Evolutionary conservation across 1,140 invertebrate genomes (phyloP), one percentile per base, ranked within the genome.

Genomic region (Macrobrachium rosenbergii): DNA sequence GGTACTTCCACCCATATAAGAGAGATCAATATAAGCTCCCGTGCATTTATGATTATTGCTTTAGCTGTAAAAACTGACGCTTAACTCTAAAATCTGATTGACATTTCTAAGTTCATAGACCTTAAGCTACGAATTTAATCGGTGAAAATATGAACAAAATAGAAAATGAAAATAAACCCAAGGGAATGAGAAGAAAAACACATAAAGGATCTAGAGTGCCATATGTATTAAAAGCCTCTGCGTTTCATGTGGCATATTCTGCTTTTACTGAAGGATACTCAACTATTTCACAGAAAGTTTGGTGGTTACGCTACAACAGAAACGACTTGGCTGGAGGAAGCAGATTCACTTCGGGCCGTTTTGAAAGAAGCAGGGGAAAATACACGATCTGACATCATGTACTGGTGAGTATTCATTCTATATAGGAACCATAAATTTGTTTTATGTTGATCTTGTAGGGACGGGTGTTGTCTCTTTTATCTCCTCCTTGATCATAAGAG

Each of bases 291-390:
- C 82, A 88, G 87, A 60, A 17, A 52, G 37, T 83, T 88, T 59
- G 87, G 87, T 0, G 87, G 87, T 1, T 88, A 83, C 72, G 87
- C 87, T 2, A 59, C 62, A 37, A 75, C 79, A 28, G 87, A 88
- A 73, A n/a, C 21, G 21, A 83, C 75, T 11, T 88, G 87, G 87
- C 62, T 28, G 59, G 63, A 10, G 0, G 87, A 88, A 45, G 77
- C 81, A 23, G n/a, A 67, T 7, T 19, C 14, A 21, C 73, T 88
- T 5, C 63, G 12, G 11, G 14, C 6, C 10, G 3, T 73, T 17
- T 23, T 88, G 6, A 62, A 23, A 8, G 23, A 14, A 5, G 80
- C 80, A 0, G 81, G 81, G 6, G 6, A 83, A 21, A 6, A 67
- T 0, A 21, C 72, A 2, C 12, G n/a, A 1, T 28, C 23, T 62